These are phyloP conservation scores for Nasalis larvatus DNA, from an alignment of 2,113 vertebrate genomes.

Conservation along the genomic window DNA sequence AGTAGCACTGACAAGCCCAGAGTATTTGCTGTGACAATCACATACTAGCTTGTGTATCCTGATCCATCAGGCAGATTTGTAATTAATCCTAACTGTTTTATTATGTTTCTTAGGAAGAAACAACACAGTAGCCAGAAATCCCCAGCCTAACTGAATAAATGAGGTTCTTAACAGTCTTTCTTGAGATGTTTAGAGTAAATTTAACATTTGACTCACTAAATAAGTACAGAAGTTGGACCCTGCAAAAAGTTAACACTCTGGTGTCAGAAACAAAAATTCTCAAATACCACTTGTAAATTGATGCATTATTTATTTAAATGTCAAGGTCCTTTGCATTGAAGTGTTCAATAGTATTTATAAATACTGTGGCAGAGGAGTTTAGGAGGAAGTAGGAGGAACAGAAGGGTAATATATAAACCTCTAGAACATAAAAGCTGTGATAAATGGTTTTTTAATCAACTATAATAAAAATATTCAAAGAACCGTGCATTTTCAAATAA, in stretches of 20 bases:
- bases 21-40: conserved; percentile 23
- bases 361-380: not conserved
- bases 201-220: conserved; percentile 74
- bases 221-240: conserved; percentile 57
- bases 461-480: not conserved
- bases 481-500: not conserved
- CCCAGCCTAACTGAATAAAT: conserved; percentile 80
- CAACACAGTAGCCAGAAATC: conserved; percentile 73
- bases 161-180: conserved; percentile 78
- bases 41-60: conserved; percentile 59
- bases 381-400: not conserved
- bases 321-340: not conserved
- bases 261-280: conserved; percentile 57
- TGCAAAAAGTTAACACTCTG: conserved; percentile 41
- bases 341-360: not conserved
- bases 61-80: conserved; percentile 79
- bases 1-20: not conserved
- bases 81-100: conserved; percentile 82
- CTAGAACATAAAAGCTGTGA: not conserved
- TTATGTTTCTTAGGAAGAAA: conserved; percentile 76
- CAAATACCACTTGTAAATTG: not conserved
- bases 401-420: not conserved
- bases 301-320: not conserved
- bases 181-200: conserved; percentile 69
- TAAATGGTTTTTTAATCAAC: not conserved